phyloP scores from a whole-genome alignment of 1,140 invertebrate genomes.

The Cyrtorhinus lividipennis region DNA sequence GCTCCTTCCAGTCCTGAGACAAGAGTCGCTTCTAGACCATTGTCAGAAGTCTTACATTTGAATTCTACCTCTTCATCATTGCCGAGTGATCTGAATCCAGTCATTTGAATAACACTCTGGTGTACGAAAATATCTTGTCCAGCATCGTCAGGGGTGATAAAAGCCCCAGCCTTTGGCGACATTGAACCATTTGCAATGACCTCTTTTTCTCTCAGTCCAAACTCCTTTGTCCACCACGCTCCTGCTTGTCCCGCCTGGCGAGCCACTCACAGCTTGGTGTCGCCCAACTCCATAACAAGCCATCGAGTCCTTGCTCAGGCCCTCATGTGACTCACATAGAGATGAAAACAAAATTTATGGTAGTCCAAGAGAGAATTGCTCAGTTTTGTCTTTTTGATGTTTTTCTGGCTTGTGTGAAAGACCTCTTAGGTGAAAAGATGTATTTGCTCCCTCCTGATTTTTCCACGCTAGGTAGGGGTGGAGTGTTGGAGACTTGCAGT shows the following conservation, averaged over 20 bases:
- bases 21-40: constrained; percentile 68
- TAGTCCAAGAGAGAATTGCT: no score
- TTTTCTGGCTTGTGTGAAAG: no score
- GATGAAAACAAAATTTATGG: no score
- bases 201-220: constrained; percentile 40
- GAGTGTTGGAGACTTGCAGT: no score
- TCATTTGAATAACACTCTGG: constrained; percentile 81
- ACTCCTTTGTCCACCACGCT: constrained; percentile 22
- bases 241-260: constrained; percentile 20
- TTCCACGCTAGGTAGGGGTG: no score
- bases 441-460: no score
- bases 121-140: constrained; percentile 82
- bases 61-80: constrained; percentile 79
- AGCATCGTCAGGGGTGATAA: constrained; percentile 70
- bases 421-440: no score
- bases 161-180: constrained; percentile 86
- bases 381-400: no score
- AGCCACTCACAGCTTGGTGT: constrained; percentile 19
- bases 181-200: constrained; percentile 86
- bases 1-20: constrained; percentile 58
- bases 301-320: no score
- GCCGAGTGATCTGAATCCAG: constrained; percentile 68
- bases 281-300: no score
- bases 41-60: constrained; percentile 64
- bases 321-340: no score